phyloP scores from a whole-genome alignment of 1,140 invertebrate genomes.

The Plutomurus gul region DNA sequence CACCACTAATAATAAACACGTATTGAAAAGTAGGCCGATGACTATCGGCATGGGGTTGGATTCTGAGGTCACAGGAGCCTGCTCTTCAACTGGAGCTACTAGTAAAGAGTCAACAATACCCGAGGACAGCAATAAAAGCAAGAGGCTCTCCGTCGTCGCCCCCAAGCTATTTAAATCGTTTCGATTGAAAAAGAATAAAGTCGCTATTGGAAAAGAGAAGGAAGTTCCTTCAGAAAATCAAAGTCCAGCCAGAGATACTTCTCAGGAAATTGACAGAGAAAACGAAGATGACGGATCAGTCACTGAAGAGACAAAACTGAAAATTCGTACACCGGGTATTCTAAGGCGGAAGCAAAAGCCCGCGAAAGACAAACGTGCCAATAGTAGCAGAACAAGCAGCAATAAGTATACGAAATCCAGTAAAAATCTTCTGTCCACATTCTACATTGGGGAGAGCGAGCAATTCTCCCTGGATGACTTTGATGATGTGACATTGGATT shows the following conservation, averaged over 20 bases:
- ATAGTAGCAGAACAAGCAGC: not conserved
- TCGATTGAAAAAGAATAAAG: conserved; percentile 49
- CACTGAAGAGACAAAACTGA: not conserved
- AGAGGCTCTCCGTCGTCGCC: conserved; percentile 14
- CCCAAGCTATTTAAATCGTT: conserved; percentile 42
- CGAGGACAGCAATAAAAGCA: conserved; percentile 7
- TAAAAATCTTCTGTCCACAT: conserved; percentile 9
- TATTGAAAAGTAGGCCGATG: conserved; percentile 2
- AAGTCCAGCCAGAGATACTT: not conserved
- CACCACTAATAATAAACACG: conserved; percentile 1
- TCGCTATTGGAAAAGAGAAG: conserved; percentile 9
- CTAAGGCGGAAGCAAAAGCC: not conserved
- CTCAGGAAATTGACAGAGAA: not conserved
- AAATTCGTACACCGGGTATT: conserved; percentile 4
- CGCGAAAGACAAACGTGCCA: not conserved
- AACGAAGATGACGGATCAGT: not conserved
- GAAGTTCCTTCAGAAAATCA: conserved; percentile 12
- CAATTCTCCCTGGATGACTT: conserved; percentile 37
- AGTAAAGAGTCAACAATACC: not conserved
- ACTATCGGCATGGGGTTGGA: not conserved
- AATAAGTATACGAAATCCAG: conserved; percentile 6
- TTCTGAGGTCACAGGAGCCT: not conserved
- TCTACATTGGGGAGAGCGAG: not conserved
- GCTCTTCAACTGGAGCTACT: not conserved
- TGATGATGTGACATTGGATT: conserved; percentile 50